Evolutionary conservation across 2,797 vertebrate species (phyloP), one percentile per base, ranked within the genome.

Genomic region (Acanthurus leucopareius): DNA sequence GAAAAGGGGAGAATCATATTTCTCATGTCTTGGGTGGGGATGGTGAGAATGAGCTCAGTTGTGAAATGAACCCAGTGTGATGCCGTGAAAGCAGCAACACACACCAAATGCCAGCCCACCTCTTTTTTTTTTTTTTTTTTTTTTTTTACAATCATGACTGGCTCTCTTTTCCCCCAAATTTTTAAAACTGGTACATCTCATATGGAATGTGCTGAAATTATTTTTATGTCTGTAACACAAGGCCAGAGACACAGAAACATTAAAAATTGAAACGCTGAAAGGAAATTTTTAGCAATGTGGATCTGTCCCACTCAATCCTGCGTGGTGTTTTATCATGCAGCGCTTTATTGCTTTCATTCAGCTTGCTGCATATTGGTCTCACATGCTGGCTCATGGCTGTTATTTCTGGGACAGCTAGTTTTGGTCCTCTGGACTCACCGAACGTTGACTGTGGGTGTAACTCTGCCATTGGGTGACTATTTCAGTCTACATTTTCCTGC

Each of bases 41-140:
- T 69, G 13, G 10, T 64, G 73, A 77, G 73, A 91, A 63, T 68
- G 51, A 76, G 69, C 44, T 51, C 58, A 69, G 67, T 69, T n/a
- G 62, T 51, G 57, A 82, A 70, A 75, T 49, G 9, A 72, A 52
- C 28, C 28, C 73, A 62, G 59, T 35, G n/a, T 68, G 75, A 70
- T 67, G 63, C 51, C 28, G 16, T 13, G 17, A 25, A 25, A 25
- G 25, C 40, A 61, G 71, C 52, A 61, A 10, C 42, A 11, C 17
- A 42, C 53, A 62, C 67, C 77, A 67, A 4, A 49, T 59, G 58
- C 20, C 56, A 68, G 48, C 40, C 61, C 22, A n/a, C n/a, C 38
- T 60, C 16, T 42, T 13, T 49, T 11, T 47, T 32, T 32, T 32
- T 32, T 32, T 32, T 32, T 32, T 32, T 32, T 32, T 32, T 32